These are phyloP conservation scores for Enteromius radiatus DNA, from an alignment of 2,797 vertebrate genomes.

Conservation along the genomic window DNA sequence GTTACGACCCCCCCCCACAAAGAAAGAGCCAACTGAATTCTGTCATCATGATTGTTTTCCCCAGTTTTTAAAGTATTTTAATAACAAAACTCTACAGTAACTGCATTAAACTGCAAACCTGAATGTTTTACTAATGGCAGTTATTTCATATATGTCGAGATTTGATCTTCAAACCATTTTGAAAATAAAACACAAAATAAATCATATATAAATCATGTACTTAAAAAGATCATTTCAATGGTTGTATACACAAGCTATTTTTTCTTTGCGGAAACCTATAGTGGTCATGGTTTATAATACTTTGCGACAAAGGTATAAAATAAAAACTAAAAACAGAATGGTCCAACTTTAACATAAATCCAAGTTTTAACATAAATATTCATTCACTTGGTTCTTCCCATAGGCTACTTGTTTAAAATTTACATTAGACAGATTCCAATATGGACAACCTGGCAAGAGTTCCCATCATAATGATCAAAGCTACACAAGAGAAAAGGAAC, in stretches of 20 bases:
- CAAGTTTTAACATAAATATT: not conserved
- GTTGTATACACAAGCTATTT: not conserved
- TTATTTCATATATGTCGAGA: not conserved
- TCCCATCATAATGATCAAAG: not conserved
- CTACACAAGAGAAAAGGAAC: not conserved
- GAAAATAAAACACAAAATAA: not conserved
- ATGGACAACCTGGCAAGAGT: not conserved
- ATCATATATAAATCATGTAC: not conserved
- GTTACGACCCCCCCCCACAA: not conserved
- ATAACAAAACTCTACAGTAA: not conserved
- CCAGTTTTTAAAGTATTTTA: too few species aligned
- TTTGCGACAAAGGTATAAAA: not conserved
- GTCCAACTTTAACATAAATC: not conserved
- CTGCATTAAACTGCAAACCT: not conserved
- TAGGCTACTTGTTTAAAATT: not conserved
- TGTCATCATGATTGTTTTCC: conserved; percentile 45
- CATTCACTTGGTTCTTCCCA: not conserved
- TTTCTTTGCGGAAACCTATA: not conserved
- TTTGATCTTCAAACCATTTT: not conserved
- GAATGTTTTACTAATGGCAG: not conserved
- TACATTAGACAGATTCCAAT: not conserved
- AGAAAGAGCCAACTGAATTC: not conserved
- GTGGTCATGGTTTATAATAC: not conserved
- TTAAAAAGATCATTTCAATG: not conserved
- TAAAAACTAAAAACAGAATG: not conserved